These are phyloP conservation scores for Lepeophtheirus salmonis DNA, from an alignment of 1,140 invertebrate species.

Conservation along the genomic window DNA sequence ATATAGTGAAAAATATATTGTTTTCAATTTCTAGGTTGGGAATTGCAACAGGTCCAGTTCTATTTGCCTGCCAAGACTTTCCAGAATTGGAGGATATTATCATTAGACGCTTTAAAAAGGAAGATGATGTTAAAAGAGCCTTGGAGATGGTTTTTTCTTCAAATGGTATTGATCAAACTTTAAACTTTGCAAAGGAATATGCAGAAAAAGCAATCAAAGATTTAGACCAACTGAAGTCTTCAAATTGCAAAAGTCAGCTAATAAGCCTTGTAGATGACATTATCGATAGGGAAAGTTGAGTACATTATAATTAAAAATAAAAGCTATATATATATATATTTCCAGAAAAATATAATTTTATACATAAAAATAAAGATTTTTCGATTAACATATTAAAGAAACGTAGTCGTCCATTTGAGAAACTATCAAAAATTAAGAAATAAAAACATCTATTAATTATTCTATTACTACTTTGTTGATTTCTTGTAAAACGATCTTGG, in stretches of 20 bases:
- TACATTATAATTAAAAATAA: not conserved
- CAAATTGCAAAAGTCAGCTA: slow-evolving; percentile 24
- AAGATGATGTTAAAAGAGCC: slow-evolving; percentile 77
- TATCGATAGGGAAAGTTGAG: not conserved
- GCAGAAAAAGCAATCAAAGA: slow-evolving; percentile 62
- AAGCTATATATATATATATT: not conserved
- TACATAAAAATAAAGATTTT: not conserved
- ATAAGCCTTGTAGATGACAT: not conserved
- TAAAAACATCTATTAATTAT: not conserved
- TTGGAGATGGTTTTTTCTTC: slow-evolving; percentile 76
- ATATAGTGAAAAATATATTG: not conserved
- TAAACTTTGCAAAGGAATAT: slow-evolving; percentile 72
- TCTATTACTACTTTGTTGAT: slow-evolving; percentile 6
- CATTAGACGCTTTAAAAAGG: slow-evolving; percentile 76
- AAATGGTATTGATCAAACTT: slow-evolving; percentile 74
- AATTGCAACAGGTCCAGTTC: slow-evolving; percentile 71
- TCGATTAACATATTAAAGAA: no score
- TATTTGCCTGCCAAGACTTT: slow-evolving; percentile 86
- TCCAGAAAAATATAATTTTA: not conserved
- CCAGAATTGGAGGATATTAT: slow-evolving; percentile 89
- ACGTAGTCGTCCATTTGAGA: no score
- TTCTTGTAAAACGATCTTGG: slow-evolving; percentile 18
- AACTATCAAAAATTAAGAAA: not conserved
- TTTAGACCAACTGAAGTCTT: slow-evolving; percentile 51
- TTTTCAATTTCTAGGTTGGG: slow-evolving; percentile 42